Conservation (phyloP, 2,888 invertebrate genomes). For the Pogonocherus hispidulus region DNA sequence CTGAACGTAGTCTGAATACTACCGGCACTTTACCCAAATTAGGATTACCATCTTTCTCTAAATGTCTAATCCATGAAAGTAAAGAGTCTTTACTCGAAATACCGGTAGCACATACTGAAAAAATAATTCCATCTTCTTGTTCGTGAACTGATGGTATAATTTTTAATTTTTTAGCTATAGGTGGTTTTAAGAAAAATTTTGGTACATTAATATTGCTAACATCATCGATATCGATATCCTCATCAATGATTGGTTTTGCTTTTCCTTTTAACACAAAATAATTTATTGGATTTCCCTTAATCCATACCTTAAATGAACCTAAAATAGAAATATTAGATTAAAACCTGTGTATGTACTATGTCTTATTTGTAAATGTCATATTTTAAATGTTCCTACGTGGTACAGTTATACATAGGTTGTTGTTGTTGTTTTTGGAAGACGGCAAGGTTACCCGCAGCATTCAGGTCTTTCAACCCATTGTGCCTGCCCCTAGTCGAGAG, state of each 20-base stretch:
- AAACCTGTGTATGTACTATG: neutral
- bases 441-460: too few relatives aligned
- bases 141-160: slow-evolving; percentile 83
- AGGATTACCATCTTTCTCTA: slow-evolving; percentile 84
- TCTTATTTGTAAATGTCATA: too few relatives aligned
- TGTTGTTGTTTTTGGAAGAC: too few relatives aligned
- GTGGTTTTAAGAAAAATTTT: slow-evolving; percentile 68
- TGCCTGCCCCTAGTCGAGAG: too few relatives aligned
- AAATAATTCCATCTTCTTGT: slow-evolving; percentile 92
- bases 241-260: slow-evolving; percentile 70
- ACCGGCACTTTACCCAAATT: slow-evolving; percentile 82
- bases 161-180: slow-evolving; percentile 63
- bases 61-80: slow-evolving; percentile 89
- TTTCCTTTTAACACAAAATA: slow-evolving; percentile 88
- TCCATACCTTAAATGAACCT: slow-evolving; percentile 84
- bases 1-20: slow-evolving; percentile 84
- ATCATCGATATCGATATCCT: slow-evolving; percentile 78
- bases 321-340: slow-evolving; percentile 30
- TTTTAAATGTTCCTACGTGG: too few relatives aligned
- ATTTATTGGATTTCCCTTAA: slow-evolving; percentile 80
- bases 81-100: slow-evolving; percentile 91
- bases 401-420: too few relatives aligned
- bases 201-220: slow-evolving; percentile 78
- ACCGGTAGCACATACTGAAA: slow-evolving; percentile 92
- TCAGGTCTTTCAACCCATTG: too few relatives aligned